Conservation (phyloP, 2,888 invertebrate genomes). For the Portevinia maculata region DNA sequence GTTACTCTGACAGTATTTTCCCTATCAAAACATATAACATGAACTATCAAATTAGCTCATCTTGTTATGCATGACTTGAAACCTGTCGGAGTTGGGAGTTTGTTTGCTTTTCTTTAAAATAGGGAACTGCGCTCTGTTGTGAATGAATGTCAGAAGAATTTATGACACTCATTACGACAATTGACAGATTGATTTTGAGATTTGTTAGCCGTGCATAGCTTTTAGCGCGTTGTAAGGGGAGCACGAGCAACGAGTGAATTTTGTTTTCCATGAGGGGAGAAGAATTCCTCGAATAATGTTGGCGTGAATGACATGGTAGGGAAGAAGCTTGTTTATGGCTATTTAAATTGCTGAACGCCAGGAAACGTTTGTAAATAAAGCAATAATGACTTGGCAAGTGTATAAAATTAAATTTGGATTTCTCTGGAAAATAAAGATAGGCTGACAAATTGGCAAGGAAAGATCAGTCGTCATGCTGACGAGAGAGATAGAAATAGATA, state of each 20-base stretch:
- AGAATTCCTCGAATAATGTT: slow-evolving; percentile 31
- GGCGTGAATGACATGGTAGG: background rate
- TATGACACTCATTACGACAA: slow-evolving; percentile 50
- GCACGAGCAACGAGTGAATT: background rate
- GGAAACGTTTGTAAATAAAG: slow-evolving; percentile 29
- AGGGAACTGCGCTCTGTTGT: background rate
- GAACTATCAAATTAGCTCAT: slow-evolving; percentile 58
- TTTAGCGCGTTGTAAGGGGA: background rate
- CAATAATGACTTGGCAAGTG: slow-evolving; percentile 20
- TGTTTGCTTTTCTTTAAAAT: slow-evolving; percentile 7
- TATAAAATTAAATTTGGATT: background rate
- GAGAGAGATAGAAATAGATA: too few relatives aligned
- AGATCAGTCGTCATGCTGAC: background rate
- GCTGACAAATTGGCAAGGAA: background rate
- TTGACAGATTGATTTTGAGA: slow-evolving; percentile 64
- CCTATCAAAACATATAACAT: slow-evolving; percentile 24
- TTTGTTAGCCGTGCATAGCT: slow-evolving; percentile 27
- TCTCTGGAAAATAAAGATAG: background rate
- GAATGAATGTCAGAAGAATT: slow-evolving; percentile 40
- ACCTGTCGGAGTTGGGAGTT: background rate
- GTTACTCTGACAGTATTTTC: slow-evolving; percentile 15
- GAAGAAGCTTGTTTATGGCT: slow-evolving; percentile 40
- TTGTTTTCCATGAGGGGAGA: slow-evolving; percentile 32
- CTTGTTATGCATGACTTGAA: slow-evolving; percentile 36
- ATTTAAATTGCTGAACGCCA: slow-evolving; percentile 20